phyloP scores from a whole-genome alignment of 2,113 vertebrate genomes.

The Theristicus caerulescens region DNA sequence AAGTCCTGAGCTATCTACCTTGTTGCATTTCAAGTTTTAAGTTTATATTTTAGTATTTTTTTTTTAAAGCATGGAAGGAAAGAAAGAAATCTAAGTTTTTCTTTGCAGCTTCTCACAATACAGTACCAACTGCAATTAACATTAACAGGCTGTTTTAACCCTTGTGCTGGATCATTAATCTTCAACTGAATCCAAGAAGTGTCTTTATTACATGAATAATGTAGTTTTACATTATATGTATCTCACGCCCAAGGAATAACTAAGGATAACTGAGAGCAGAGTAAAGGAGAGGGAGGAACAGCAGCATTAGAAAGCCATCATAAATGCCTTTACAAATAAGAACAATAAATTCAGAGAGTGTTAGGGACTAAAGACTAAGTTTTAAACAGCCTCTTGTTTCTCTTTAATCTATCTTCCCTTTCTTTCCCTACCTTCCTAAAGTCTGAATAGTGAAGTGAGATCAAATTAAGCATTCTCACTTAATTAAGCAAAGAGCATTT shows the following conservation, averaged over 20 bases:
- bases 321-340: neutral
- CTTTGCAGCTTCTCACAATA: neutral
- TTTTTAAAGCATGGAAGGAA: neutral
- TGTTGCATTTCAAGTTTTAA: neutral
- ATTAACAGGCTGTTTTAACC: neutral
- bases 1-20: neutral
- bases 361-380: neutral
- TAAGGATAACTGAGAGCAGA: neutral
- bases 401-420: neutral
- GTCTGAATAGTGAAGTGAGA: neutral
- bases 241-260: neutral
- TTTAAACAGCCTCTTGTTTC: neutral
- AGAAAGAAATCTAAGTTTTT: neutral
- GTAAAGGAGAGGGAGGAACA: neutral
- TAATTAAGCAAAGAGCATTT: neutral
- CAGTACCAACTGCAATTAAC: neutral
- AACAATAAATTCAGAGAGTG: neutral
- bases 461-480: neutral
- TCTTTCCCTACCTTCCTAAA: neutral
- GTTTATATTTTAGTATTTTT: neutral
- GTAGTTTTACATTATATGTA: neutral
- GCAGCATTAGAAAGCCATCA: neutral
- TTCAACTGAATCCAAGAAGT: neutral
- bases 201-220: neutral
- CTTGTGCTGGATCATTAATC: neutral